phyloP scores from a whole-genome alignment of 2,113 vertebrate species.

The Bos taurus region DNA sequence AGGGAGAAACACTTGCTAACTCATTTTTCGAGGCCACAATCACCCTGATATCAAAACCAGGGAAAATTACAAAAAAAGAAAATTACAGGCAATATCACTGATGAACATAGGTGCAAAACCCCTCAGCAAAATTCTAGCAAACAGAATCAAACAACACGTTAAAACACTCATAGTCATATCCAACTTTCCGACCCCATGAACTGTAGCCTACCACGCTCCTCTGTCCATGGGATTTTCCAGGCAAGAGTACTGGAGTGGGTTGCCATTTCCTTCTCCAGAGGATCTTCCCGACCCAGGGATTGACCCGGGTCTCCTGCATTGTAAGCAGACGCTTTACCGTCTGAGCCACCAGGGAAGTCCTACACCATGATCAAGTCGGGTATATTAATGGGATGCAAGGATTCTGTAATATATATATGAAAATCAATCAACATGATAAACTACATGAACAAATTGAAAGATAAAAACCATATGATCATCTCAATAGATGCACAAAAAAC shows the following conservation, averaged over 20 bases:
- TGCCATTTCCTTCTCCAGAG: not conserved
- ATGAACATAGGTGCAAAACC: not conserved
- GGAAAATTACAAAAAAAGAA: not conserved
- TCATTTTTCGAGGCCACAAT: not conserved
- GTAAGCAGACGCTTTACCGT: not conserved
- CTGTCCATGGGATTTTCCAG: not conserved
- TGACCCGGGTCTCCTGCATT: not conserved
- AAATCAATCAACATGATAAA: not conserved
- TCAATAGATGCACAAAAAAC: not conserved
- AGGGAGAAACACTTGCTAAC: not conserved
- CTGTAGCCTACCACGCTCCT: not conserved
- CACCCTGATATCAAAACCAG: not conserved
- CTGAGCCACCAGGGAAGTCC: not conserved
- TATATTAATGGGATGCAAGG: not conserved
- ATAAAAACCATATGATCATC: not conserved
- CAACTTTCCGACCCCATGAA: not conserved
- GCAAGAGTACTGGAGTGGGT: not conserved
- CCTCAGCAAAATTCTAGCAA: not conserved
- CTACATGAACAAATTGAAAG: not conserved
- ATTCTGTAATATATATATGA: not conserved
- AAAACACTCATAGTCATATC: not conserved
- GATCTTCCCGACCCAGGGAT: not conserved
- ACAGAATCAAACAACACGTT: not conserved
- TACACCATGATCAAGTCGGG: not conserved
- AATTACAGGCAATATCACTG: not conserved